A percentile compares a stretch with the other conserved stretches of the same genome.
phyloP scores from a whole-genome alignment of 2,888 invertebrate genomes.

The Cacoxenus indagator region DNA sequence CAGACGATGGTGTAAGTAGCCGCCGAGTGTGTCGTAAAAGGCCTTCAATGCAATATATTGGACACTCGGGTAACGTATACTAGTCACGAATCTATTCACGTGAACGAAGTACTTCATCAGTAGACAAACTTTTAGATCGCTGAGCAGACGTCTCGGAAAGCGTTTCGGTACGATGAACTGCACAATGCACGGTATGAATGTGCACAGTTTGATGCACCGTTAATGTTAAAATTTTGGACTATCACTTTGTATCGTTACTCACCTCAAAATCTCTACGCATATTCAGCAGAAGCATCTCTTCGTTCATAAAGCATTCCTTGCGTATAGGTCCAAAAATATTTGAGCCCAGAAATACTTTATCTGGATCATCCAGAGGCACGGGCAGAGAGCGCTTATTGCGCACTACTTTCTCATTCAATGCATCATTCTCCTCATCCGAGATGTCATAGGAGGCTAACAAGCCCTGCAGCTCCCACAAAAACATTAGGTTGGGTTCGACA shows the following conservation, averaged over 20 bases:
- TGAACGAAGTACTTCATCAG: constrained; percentile 58
- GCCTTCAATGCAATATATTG: constrained; percentile 30
- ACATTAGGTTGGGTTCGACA: too few species aligned
- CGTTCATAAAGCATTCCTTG: constrained; percentile 55
- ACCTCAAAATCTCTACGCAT: constrained; percentile 61
- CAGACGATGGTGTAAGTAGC: constrained; percentile 55
- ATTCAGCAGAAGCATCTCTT: constrained; percentile 53
- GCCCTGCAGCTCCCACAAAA: too few species aligned
- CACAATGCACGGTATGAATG: constrained; percentile 22
- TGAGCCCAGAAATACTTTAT: constrained; percentile 54
- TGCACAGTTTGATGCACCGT: too few species aligned
- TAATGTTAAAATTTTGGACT: background rate
- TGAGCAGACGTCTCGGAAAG: constrained; percentile 46
- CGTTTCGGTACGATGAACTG: constrained; percentile 56
- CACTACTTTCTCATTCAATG: background rate
- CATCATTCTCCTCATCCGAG: too few species aligned
- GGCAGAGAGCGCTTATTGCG: too few species aligned
- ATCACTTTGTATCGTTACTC: constrained; percentile 22
- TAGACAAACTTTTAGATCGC: constrained; percentile 47
- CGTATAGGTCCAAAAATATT: constrained; percentile 52
- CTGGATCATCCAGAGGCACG: background rate
- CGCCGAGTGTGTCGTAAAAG: constrained; percentile 61
- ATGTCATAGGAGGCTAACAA: too few species aligned
- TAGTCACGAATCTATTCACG: constrained; percentile 50
- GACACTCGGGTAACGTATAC: constrained; percentile 29